phyloP scores from a whole-genome alignment of 2,113 vertebrate species.

The Butorides virescens region DNA sequence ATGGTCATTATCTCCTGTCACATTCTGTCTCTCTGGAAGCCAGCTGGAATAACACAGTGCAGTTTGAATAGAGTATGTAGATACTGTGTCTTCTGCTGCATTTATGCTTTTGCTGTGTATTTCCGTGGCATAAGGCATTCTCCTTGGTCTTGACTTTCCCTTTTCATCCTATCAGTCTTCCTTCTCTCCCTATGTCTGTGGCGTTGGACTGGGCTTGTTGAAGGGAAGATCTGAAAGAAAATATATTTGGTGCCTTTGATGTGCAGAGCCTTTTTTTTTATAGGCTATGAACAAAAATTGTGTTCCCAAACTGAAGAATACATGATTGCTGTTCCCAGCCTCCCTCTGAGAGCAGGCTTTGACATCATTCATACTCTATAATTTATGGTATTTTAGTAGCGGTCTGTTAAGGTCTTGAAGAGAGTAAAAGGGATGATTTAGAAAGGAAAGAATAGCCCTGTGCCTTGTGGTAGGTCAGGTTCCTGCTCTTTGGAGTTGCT shows the following conservation, averaged over 20 bases:
- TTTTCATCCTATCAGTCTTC: neutral
- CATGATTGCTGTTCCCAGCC: neutral
- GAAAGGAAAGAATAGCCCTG: neutral
- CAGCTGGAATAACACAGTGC: neutral
- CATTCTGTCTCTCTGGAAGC: neutral
- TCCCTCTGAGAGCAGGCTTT: slow-evolving; percentile 28
- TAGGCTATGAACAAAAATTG: neutral
- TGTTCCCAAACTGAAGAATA: slow-evolving; percentile 42
- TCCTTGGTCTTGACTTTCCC: neutral
- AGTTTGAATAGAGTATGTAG: neutral
- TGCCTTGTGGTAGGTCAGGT: neutral
- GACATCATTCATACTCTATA: slow-evolving; percentile 53
- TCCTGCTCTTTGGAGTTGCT: neutral
- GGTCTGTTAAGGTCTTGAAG: slow-evolving; percentile 15
- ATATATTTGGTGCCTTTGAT: neutral
- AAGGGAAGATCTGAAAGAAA: neutral
- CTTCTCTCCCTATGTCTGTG: neutral
- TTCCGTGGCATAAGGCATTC: neutral
- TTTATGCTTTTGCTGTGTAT: neutral
- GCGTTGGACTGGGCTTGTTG: neutral
- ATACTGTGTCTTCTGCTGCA: neutral
- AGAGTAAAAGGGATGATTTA: slow-evolving; percentile 2
- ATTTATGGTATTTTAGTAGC: slow-evolving; percentile 62
- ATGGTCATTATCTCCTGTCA: neutral
- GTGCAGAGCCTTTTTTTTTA: neutral